phyloP scores from a whole-genome alignment of 2,888 invertebrate genomes.

The Coleophora flavipennella region DNA sequence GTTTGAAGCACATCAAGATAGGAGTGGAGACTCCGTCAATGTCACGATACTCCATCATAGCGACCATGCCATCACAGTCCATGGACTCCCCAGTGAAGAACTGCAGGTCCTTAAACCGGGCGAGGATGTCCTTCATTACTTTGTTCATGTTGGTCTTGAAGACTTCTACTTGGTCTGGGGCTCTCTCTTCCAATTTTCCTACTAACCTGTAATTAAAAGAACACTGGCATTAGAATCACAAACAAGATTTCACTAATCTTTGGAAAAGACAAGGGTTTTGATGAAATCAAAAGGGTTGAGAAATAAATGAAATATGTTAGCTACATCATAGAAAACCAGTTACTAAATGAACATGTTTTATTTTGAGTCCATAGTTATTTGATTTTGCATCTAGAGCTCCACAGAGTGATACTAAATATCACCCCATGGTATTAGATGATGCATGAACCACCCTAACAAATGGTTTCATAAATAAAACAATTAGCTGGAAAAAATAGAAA shows the following conservation, averaged over 20 bases:
- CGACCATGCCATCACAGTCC: slow-evolving; percentile 96
- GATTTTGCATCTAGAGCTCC: slow-evolving; percentile 57
- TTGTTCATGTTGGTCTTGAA: slow-evolving; percentile 95
- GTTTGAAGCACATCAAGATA: slow-evolving; percentile 96
- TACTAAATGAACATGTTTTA: no score
- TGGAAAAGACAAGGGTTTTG: no score
- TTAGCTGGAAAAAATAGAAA: no score
- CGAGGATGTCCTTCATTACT: slow-evolving; percentile 92
- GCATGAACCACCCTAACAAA: slow-evolving; percentile 20
- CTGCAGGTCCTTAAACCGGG: slow-evolving; percentile 92
- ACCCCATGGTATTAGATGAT: slow-evolving; percentile 56
- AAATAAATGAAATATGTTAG: no score
- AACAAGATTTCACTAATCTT: not conserved
- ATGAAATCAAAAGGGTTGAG: no score
- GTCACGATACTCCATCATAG: slow-evolving; percentile 93
- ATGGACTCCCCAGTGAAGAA: slow-evolving; percentile 94
- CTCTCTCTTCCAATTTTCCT: slow-evolving; percentile 82
- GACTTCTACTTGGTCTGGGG: slow-evolving; percentile 88
- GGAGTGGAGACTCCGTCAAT: slow-evolving; percentile 87
- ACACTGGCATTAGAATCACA: not conserved
- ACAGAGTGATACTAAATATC: slow-evolving; percentile 36
- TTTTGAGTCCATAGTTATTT: slow-evolving; percentile 35
- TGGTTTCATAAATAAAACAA: not conserved
- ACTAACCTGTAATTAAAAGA: slow-evolving; percentile 75
- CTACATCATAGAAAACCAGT: no score